These are phyloP conservation scores for Poecilus cupreus DNA, from an alignment of 2,888 invertebrate species.

Conservation along the genomic window DNA sequence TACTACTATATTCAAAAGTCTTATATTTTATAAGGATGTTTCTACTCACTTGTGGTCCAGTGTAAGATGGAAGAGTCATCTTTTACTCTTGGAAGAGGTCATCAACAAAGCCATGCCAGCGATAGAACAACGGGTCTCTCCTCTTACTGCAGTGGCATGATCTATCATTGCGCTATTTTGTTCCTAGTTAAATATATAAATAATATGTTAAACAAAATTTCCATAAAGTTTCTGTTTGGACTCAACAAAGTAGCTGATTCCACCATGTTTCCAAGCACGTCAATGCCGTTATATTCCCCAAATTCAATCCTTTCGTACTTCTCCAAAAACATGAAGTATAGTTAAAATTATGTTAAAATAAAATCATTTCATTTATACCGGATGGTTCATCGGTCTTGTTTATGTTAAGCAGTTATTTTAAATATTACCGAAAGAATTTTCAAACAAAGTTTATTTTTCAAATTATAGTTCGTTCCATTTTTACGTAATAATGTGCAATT, in stretches of 20 bases:
- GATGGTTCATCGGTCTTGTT: too few relatives aligned
- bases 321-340: conserved; percentile 75
- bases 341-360: too few relatives aligned
- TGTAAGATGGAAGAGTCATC: conserved; percentile 81
- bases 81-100: conserved; percentile 87
- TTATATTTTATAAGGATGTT: too few relatives aligned
- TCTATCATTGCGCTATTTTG: conserved; percentile 89
- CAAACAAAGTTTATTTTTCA: too few relatives aligned
- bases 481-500: too few relatives aligned
- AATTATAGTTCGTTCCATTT: too few relatives aligned
- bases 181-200: conserved; percentile 76
- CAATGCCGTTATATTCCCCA: conserved; percentile 84
- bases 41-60: conserved; percentile 74
- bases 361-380: too few relatives aligned
- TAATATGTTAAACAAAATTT: conserved; percentile 77
- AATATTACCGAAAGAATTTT: too few relatives aligned
- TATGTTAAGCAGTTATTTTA: too few relatives aligned
- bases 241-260: conserved; percentile 81
- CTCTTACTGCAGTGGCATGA: conserved; percentile 88
- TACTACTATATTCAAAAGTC: too few relatives aligned
- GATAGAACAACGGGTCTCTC: conserved; percentile 91
- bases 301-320: too few relatives aligned
- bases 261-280: conserved; percentile 86
- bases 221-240: conserved; percentile 83
- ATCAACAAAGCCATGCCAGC: conserved; percentile 88